Percentiles rank a stretch among this genome's conserved stretches.
Conservation (phyloP, 1,140 invertebrate species). For the Semibalanus balanoides region DNA sequence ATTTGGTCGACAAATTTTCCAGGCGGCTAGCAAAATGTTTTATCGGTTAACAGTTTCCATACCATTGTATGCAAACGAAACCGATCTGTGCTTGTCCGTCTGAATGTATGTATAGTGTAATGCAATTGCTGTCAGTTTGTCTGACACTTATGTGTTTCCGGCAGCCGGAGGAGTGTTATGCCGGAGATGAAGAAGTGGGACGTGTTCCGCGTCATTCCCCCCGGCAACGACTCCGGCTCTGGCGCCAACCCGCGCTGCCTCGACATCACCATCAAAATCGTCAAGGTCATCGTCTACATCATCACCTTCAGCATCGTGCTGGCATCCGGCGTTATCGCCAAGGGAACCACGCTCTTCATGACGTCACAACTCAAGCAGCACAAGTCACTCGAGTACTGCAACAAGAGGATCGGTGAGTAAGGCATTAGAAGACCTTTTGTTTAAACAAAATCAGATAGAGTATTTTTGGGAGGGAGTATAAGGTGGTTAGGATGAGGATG, state of each 20-base stretch:
- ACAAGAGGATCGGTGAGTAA: constrained; percentile 38
- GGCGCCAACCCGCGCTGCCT: constrained; percentile 73
- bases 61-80: too few relatives aligned
- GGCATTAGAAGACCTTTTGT: too few relatives aligned
- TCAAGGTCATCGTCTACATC: constrained; percentile 70
- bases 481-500: too few relatives aligned
- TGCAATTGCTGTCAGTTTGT: too few relatives aligned
- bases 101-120: too few relatives aligned
- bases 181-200: constrained; percentile 86
- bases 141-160: constrained; percentile 14
- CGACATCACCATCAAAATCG: constrained; percentile 65
- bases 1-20: too few relatives aligned
- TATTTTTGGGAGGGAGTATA: too few relatives aligned
- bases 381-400: constrained; percentile 60
- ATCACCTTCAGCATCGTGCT: constrained; percentile 72
- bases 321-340: constrained; percentile 62
- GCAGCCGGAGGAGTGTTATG: constrained; percentile 63
- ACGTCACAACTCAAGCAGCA: constrained; percentile 67
- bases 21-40: too few relatives aligned
- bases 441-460: too few relatives aligned
- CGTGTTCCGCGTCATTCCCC: constrained; percentile 77
- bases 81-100: too few relatives aligned
- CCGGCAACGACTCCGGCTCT: constrained; percentile 70
- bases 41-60: too few relatives aligned
- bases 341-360: constrained; percentile 77